Percentiles rank a stretch among this genome's conserved stretches.
These are phyloP conservation scores for Crotalus horridus DNA, from an alignment of 2,113 vertebrate genomes.

Conservation along the genomic window DNA sequence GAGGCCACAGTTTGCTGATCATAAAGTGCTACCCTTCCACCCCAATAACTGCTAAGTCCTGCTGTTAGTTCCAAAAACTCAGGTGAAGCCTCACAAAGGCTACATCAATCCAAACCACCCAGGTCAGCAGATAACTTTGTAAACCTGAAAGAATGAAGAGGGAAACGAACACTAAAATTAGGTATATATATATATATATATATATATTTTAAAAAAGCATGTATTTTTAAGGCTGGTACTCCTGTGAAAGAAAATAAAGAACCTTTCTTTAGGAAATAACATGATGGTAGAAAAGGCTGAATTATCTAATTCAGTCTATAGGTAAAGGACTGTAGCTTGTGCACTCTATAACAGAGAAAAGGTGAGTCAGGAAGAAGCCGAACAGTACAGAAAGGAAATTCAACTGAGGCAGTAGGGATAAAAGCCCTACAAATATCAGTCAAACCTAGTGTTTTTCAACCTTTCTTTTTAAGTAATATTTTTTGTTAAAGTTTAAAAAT, in stretches of 20 bases:
- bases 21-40: neutral
- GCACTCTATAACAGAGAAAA: neutral
- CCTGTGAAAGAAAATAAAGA: neutral
- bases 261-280: neutral
- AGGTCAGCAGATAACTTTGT: neutral
- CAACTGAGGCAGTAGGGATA: neutral
- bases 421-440: neutral
- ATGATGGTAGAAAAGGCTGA: neutral
- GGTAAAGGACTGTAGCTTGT: neutral
- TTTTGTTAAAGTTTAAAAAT: neutral
- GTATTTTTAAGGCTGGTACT: neutral
- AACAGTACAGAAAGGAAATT: neutral
- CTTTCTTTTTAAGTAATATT: neutral
- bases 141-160: neutral
- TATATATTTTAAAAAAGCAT: neutral
- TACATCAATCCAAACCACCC: neutral
- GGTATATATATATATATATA: neutral
- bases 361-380: neutral
- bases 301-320: neutral
- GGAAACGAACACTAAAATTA: neutral
- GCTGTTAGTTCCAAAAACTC: neutral
- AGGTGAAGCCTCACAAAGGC: neutral
- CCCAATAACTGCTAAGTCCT: neutral
- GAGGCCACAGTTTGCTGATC: neutral
- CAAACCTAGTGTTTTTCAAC: neutral